Base-by-base conservation (phyloP, 2,888 invertebrate species). In the Eupeodes luniger region DNA sequence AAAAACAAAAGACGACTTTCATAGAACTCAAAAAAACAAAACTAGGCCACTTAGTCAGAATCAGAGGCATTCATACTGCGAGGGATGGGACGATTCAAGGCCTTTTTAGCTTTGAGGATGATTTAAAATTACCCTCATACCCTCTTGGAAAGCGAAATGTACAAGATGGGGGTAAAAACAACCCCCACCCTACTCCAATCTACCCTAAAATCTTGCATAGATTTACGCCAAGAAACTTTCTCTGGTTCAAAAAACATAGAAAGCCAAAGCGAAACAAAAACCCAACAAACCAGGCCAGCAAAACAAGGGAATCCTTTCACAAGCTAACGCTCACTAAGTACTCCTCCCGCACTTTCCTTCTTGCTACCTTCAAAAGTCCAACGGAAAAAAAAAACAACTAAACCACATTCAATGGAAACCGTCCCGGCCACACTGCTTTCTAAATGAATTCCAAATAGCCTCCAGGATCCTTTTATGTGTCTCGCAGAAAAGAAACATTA, bases 321-420 rank as follows among this genome's bases (percentile, higher is more conserved):
- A 70, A 64, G 64, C 85, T 81, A 70, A 76, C 85, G 81, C 81
- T 85, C 85, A 70, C 66, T 76, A 76, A 80, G 64, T 76, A 70
- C 75, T 64, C 70, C 55, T 55, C 75, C 62, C 70, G 62, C 62
- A 19, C 57, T 53, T 59, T 0, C 53, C 16, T 19, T 19, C 1
- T 4, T 16, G 9, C 2, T 27, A 61, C 14, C 19, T 19, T 19
- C 1, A 19, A 19, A 19, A 19, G 64, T 44, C 64, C 14, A 12
- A 47, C 12, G 53, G 19, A 74, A 51, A 74, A 69, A 69, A 74
- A 51, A 79, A 64, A 76, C 11, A 80, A 84, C 51, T 27, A 40
- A 77, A 64, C 59, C 64, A 62, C 76, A 81, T 66, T 77, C 82
- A 78, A 59, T 36, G 64, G 57, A 44, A 57, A 57, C 57, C 27